phyloP scores from a whole-genome alignment of 1,140 invertebrate genomes.

The Brachionus asplanchnoidis region DNA sequence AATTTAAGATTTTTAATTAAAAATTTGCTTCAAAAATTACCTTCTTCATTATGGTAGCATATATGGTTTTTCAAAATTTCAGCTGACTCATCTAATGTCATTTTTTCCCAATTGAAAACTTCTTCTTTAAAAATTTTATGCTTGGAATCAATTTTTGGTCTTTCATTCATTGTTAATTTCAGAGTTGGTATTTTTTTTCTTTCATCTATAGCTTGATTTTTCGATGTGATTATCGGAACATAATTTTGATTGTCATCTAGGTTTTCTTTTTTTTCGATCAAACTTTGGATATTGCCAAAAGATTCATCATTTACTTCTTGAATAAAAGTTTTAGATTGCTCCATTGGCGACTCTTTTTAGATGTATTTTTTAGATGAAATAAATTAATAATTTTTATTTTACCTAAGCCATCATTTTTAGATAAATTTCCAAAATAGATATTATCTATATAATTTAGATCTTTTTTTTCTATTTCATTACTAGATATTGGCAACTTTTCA shows the following conservation, averaged over 20 bases:
- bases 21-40: background rate
- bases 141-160: background rate
- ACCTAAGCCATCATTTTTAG: background rate
- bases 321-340: background rate
- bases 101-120: background rate
- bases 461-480: background rate
- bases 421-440: background rate
- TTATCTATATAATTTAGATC: constrained; percentile 35
- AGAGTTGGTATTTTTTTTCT: background rate
- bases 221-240: constrained; percentile 4
- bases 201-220: background rate
- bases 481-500: background rate
- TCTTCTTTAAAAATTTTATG: constrained; percentile 5
- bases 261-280: background rate
- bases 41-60: constrained; percentile 28
- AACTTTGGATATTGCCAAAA: background rate
- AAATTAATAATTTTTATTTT: background rate
- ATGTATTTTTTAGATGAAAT: background rate
- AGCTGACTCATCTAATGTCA: constrained; percentile 28
- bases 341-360: background rate
- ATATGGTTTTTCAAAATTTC: constrained; percentile 20
- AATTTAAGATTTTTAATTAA: background rate
- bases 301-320: background rate
- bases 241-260: background rate
- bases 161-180: background rate